Evolutionary conservation across 2,888 invertebrate species (phyloP).

Genomic region (Lasioglossum vierecki): DNA sequence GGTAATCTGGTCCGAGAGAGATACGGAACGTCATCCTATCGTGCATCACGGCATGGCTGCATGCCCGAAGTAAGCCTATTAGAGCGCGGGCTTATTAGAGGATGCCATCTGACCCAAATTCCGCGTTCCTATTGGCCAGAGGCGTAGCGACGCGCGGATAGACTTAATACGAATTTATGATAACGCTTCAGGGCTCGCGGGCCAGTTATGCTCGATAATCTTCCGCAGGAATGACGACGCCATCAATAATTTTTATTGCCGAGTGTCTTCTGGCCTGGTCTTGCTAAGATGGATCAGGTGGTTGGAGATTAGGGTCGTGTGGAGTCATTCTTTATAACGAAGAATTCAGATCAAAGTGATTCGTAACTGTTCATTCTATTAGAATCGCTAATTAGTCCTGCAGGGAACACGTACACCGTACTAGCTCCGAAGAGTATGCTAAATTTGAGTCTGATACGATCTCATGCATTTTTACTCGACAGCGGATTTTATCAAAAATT

Average conservation of each 20-base stretch:
- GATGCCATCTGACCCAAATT: slow-evolving; percentile 70
- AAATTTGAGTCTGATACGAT: background rate
- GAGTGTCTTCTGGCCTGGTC: background rate
- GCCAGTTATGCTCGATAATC: background rate
- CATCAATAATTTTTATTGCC: background rate
- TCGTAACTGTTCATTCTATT: background rate
- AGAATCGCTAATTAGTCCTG: background rate
- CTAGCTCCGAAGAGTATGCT: background rate
- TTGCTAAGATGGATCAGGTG: background rate
- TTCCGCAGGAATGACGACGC: background rate
- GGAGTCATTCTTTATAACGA: background rate
- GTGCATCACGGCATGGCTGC: slow-evolving; percentile 62
- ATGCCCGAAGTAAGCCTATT: slow-evolving; percentile 76
- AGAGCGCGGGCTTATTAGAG: slow-evolving; percentile 71
- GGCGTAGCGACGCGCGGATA: slow-evolving; percentile 60
- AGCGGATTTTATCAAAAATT: background rate
- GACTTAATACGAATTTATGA: slow-evolving; percentile 64
- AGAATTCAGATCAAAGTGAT: background rate
- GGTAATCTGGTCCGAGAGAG: slow-evolving; percentile 67
- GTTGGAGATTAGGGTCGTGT: background rate
- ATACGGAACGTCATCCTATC: slow-evolving; percentile 66
- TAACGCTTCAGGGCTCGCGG: slow-evolving; percentile 14
- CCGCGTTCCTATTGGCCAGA: slow-evolving; percentile 58
- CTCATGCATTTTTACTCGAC: background rate
- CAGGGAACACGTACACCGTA: background rate